Evolutionary conservation across 2,888 invertebrate species (phyloP).

Genomic region (Dyspetes luteomarginatus): DNA sequence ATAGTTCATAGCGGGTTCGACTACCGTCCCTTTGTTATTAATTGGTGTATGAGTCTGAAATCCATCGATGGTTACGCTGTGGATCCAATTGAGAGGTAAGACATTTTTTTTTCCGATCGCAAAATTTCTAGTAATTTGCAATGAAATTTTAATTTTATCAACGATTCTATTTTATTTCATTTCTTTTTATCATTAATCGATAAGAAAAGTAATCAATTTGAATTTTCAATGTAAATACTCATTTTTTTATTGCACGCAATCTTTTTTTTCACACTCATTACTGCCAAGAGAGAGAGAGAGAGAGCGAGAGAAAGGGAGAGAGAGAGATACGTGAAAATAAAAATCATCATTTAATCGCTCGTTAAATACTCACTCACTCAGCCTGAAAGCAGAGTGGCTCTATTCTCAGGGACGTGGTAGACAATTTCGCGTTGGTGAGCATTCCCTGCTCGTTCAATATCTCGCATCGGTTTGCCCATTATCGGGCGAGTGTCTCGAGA

Average conservation of each 20-base stretch:
- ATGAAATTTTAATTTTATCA: not conserved
- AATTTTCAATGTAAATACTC: too few species aligned
- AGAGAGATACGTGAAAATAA: not conserved
- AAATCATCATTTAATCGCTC: conserved; percentile 50
- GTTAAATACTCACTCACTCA: conserved; percentile 79
- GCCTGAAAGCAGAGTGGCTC: conserved; percentile 97
- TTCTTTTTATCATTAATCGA: too few species aligned
- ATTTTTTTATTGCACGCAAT: too few species aligned
- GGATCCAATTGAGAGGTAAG: conserved; percentile 95
- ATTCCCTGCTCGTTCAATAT: conserved; percentile 91
- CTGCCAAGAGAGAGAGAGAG: too few species aligned
- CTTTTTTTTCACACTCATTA: too few species aligned
- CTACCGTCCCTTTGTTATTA: conserved; percentile 95
- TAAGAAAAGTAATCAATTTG: not conserved
- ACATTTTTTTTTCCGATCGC: not conserved
- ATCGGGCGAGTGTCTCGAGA: conserved; percentile 91
- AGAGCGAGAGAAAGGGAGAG: not conserved
- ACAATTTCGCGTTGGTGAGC: conserved; percentile 94
- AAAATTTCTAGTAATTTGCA: not conserved
- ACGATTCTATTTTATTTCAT: not conserved
- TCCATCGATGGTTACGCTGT: conserved; percentile 95
- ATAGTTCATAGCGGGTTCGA: conserved; percentile 90
- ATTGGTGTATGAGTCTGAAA: conserved; percentile 96
- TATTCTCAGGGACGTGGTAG: conserved; percentile 97
- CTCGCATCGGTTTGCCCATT: conserved; percentile 93